These are phyloP conservation scores for Botrylloides violaceus DNA, from an alignment of 23 tunicate genomes.

Conservation along the genomic window DNA sequence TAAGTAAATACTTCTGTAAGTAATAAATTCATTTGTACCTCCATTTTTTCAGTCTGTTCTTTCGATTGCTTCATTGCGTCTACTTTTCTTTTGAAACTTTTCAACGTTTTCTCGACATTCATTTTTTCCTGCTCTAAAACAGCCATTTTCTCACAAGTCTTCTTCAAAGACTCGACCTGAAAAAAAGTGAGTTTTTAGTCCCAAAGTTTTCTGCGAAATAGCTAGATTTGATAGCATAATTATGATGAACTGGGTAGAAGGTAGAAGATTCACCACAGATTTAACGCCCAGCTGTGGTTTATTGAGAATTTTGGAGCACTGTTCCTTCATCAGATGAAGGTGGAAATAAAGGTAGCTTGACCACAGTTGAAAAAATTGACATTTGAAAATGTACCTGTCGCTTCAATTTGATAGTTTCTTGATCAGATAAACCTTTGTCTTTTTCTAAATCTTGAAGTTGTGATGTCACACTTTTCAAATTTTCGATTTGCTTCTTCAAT, in stretches of 20 bases:
- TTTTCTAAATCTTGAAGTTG: conserved; percentile 76
- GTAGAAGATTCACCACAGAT: too few species aligned
- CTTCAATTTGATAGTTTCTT: conserved; percentile 43
- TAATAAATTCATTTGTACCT: too few species aligned
- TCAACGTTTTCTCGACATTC: conserved; percentile 48
- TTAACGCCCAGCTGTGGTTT: too few species aligned
- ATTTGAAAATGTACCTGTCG: conserved; percentile 71
- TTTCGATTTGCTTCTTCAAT: conserved; percentile 69
- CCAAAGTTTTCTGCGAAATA: too few species aligned
- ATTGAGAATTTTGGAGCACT: too few species aligned
- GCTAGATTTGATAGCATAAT: too few species aligned
- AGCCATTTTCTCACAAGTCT: conserved; percentile 49
- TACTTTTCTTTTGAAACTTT: conserved; percentile 35
- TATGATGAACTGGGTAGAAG: too few species aligned
- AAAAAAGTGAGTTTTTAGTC: background rate
- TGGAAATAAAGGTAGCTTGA: too few species aligned
- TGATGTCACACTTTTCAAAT: conserved; percentile 39
- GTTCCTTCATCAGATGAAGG: too few species aligned
- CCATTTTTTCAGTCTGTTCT: conserved; percentile 69
- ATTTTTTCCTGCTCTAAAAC: conserved; percentile 78
- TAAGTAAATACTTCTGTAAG: too few species aligned
- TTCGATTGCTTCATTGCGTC: conserved; percentile 62
- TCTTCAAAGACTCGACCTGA: conserved; percentile 70
- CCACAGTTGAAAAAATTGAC: too few species aligned
- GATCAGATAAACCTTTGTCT: conserved; percentile 46